Conservation (phyloP, 2,113 vertebrate genomes). For the Malurus cyaneus region DNA sequence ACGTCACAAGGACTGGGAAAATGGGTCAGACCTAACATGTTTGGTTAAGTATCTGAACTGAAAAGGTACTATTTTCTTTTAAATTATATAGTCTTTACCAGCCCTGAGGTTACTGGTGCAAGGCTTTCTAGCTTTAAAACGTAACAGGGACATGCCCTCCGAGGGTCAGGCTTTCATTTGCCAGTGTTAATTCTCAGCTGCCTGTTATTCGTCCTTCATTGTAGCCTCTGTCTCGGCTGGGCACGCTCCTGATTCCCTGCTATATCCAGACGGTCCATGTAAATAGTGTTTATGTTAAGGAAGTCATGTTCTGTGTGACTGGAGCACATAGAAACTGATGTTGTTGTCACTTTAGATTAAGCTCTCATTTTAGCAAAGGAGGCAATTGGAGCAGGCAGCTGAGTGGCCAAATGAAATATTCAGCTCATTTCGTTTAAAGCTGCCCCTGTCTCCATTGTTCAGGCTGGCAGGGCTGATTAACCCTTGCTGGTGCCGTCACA, state of each 20-base stretch:
- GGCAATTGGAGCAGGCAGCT: slow-evolving; percentile 85
- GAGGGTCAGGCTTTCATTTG: slow-evolving; percentile 79
- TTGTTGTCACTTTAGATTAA: slow-evolving; percentile 90
- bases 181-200: slow-evolving; percentile 74
- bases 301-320: slow-evolving; percentile 90
- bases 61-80: slow-evolving; percentile 75
- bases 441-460: slow-evolving; percentile 83
- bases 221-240: slow-evolving; percentile 70
- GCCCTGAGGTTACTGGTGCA: slow-evolving; percentile 65
- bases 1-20: slow-evolving; percentile 52
- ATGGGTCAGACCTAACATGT: slow-evolving; percentile 65
- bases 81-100: slow-evolving; percentile 66
- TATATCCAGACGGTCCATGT: slow-evolving; percentile 73
- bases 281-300: slow-evolving; percentile 88
- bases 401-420: slow-evolving; percentile 89
- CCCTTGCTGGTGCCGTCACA: slow-evolving; percentile 59
- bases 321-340: slow-evolving; percentile 87
- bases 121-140: slow-evolving; percentile 67
- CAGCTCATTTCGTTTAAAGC: slow-evolving; percentile 85
- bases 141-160: slow-evolving; percentile 73
- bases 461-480: slow-evolving; percentile 72
- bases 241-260: slow-evolving; percentile 72
- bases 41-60: slow-evolving; percentile 72
- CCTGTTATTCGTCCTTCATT: slow-evolving; percentile 71
- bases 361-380: slow-evolving; percentile 79